Base-by-base conservation (phyloP, 2,113 vertebrate genomes). In the Neoarius graeffei region DNA sequence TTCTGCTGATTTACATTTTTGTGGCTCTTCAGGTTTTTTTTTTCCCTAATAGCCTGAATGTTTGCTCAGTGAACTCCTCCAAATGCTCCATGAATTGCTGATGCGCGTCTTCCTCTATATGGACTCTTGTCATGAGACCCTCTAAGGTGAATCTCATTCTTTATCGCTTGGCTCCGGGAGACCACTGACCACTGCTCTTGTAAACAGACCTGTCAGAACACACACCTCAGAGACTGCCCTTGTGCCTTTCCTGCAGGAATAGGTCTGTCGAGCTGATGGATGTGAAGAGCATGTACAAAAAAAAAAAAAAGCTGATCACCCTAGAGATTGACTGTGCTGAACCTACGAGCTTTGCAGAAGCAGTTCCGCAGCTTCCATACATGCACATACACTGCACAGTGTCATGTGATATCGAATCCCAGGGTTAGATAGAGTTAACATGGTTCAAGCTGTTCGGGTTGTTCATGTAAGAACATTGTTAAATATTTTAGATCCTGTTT, bases 251-350 rank as follows among this genome's bases (percentile, higher is more conserved):
- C 54, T 60, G 25, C 85, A 82, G 86, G 85, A 89, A 89, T 90
- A 81, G 81, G 69, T 81, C 81, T 23, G 57, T 48, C 50, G 57
- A 66, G 64, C 81, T 91, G 90, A 91, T 90, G 84, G 91, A 91
- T 91, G 89, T 91, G 90, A 90, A 89, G 89, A 71, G 64, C 80
- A 87, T 86, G 91, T 92, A 42, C 89, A 85, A 71, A 87, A 90
- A 90, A 89, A 85, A 88, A 88, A 89, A 87, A 83, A 90, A 88
- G 87, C 88, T 90, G 84, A 90, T 90, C 87, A 89, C 86, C 79
- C 87, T 30, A 77, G 87, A 87, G 87, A 80, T 79, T 14, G 52
- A 69, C 88, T 77, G 60, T 89, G 90, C 89, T 92, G 89, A 91
- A 85, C 56, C 86, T 64, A 87, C 89, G 87, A 88, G 87, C 86